phyloP scores from a whole-genome alignment of 2,797 vertebrate species.

The Galago senegalensis region DNA sequence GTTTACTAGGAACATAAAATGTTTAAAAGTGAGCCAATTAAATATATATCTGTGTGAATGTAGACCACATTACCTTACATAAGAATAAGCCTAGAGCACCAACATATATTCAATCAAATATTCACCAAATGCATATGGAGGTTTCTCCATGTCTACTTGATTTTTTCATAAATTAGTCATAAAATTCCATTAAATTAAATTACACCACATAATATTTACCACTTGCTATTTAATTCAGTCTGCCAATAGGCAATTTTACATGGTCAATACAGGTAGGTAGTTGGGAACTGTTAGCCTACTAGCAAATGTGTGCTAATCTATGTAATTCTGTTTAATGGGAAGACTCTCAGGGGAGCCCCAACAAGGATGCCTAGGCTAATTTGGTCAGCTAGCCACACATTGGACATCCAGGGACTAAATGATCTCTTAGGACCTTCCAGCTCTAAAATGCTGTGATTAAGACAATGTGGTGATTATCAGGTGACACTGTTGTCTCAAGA shows the following conservation, averaged over 20 bases:
- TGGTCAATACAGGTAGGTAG: not conserved
- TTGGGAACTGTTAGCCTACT: not conserved
- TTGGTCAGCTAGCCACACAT: not conserved
- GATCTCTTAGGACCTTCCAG: not conserved
- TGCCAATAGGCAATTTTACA: constrained; percentile 21
- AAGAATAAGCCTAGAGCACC: not conserved
- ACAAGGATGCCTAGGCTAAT: not conserved
- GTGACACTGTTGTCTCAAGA: constrained; percentile 52
- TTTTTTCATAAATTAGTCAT: constrained; percentile 22
- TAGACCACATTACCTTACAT: not conserved
- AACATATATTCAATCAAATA: not conserved
- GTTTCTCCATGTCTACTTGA: not conserved
- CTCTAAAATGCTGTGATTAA: constrained; percentile 38
- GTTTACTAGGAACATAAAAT: not conserved
- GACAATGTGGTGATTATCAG: not conserved
- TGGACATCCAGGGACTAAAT: not conserved
- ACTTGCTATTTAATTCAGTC: constrained; percentile 53
- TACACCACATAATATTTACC: constrained; percentile 8
- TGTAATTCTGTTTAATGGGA: constrained; percentile 1
- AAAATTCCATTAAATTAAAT: constrained; percentile 42
- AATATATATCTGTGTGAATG: not conserved
- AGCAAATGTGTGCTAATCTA: not conserved
- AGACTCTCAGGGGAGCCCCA: not conserved
- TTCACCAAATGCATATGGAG: not conserved
- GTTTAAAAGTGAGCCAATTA: not conserved